These are phyloP conservation scores for Cranoglanis bouderius DNA, from an alignment of 2,113 vertebrate species.

Conservation along the genomic window DNA sequence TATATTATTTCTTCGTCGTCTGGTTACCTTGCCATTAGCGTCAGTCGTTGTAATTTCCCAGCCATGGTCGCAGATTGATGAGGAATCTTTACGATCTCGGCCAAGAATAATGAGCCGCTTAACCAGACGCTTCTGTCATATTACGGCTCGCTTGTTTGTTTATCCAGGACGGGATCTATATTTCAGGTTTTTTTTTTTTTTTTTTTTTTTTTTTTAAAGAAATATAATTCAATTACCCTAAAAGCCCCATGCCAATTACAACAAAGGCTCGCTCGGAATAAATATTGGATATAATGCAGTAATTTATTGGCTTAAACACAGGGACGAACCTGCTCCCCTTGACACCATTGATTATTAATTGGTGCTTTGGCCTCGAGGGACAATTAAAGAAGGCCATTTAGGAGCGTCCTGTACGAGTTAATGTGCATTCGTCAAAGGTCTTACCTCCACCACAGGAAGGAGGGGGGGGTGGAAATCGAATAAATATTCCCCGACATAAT, in stretches of 20 bases:
- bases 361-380: constrained; percentile 77
- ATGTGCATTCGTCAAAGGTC: constrained; percentile 84
- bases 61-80: constrained; percentile 78
- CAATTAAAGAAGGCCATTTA: constrained; percentile 90
- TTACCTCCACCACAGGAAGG: constrained; percentile 59
- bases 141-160: constrained; percentile 90
- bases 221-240: constrained; percentile 93
- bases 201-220: constrained; percentile 66
- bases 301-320: constrained; percentile 92
- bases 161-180: constrained; percentile 93
- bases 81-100: constrained; percentile 72
- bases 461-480: constrained; percentile 64
- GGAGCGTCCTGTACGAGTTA: constrained; percentile 83
- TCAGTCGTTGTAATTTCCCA: constrained; percentile 76
- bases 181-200: constrained; percentile 76
- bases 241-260: constrained; percentile 98
- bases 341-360: constrained; percentile 97
- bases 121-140: constrained; percentile 87
- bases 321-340: constrained; percentile 79
- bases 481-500: constrained; percentile 74
- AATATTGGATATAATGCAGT: constrained; percentile 95
- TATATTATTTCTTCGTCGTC: constrained; percentile 73
- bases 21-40: constrained; percentile 77
- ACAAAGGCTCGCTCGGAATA: constrained; percentile 94
- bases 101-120: constrained; percentile 87